Conservation (phyloP, 2,888 invertebrate species). For the Lissocephala sabroskyi region DNA sequence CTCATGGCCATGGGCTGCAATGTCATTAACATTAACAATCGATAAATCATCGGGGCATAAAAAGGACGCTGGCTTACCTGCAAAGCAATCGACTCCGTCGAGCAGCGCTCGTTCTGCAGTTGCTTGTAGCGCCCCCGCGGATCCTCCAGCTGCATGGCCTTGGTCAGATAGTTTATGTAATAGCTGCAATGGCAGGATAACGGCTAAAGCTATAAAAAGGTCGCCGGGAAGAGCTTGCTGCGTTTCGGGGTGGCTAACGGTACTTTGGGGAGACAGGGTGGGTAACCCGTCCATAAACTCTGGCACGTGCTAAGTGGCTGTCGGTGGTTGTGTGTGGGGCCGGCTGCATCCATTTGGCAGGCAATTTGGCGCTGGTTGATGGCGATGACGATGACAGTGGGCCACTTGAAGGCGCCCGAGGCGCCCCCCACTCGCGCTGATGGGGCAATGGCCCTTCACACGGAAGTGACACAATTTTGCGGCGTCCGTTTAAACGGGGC, state of each 20-base stretch:
- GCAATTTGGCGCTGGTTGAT: conserved; percentile 20
- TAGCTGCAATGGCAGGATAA: conserved; percentile 74
- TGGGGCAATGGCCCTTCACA: not conserved
- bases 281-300: conserved; percentile 30
- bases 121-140: conserved; percentile 77
- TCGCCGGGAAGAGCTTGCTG: not conserved
- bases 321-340: too few relatives aligned
- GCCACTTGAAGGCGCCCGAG: conserved; percentile 1
- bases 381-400: not conserved
- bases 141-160: conserved; percentile 85
- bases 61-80: too few relatives aligned
- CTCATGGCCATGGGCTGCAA: conserved; percentile 40
- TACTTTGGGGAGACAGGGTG: conserved; percentile 24
- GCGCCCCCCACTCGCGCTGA: conserved; percentile 34
- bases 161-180: conserved; percentile 82
- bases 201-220: not conserved
- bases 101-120: conserved; percentile 74
- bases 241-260: conserved; percentile 30
- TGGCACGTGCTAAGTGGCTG: conserved; percentile 58
- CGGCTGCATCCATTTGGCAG: conserved; percentile 47
- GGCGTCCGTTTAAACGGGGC: too few relatives aligned
- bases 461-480: conserved; percentile 57
- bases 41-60: too few relatives aligned
- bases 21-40: conserved; percentile 14
- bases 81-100: conserved; percentile 77